Evolutionary conservation across 2,797 vertebrate genomes (phyloP).

Genomic region (Denticeps clupeoides): DNA sequence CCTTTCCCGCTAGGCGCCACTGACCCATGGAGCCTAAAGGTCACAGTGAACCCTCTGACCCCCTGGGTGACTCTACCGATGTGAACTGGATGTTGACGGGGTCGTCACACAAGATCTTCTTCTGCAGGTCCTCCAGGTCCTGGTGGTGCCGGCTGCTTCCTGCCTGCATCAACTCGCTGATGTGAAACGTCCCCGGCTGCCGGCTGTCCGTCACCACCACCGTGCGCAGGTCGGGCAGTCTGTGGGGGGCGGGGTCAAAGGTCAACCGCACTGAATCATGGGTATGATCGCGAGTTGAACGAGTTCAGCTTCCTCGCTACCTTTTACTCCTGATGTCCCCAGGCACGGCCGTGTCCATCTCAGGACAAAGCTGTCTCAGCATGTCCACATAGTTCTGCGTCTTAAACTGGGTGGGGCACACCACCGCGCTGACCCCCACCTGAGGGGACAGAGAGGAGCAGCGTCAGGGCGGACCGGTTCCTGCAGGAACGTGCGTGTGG

Average conservation of each 20-base stretch:
- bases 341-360: constrained; percentile 52
- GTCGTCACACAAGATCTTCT: constrained; percentile 61
- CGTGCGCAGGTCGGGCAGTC: constrained; percentile 70
- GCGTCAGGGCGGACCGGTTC: constrained; percentile 6
- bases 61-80: constrained; percentile 38
- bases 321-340: constrained; percentile 65
- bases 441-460: constrained; percentile 28
- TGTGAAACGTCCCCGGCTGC: constrained; percentile 65
- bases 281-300: no score
- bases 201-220: constrained; percentile 66
- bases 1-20: no score
- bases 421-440: constrained; percentile 80
- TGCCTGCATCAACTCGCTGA: constrained; percentile 70
- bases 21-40: no score
- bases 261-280: not conserved
- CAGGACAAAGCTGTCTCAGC: constrained; percentile 71
- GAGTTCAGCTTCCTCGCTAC: constrained; percentile 50
- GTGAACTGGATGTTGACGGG: constrained; percentile 88
- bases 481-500: no score
- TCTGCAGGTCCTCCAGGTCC: constrained; percentile 58
- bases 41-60: not conserved
- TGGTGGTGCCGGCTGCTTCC: constrained; percentile 55
- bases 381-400: constrained; percentile 74
- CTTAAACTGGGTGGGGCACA: constrained; percentile 74
- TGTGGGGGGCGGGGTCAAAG: constrained; percentile 26